Evolutionary conservation across 2,888 invertebrate genomes (phyloP), one percentile per base, ranked within the genome.

Genomic region (Chydorus sphaericus): DNA sequence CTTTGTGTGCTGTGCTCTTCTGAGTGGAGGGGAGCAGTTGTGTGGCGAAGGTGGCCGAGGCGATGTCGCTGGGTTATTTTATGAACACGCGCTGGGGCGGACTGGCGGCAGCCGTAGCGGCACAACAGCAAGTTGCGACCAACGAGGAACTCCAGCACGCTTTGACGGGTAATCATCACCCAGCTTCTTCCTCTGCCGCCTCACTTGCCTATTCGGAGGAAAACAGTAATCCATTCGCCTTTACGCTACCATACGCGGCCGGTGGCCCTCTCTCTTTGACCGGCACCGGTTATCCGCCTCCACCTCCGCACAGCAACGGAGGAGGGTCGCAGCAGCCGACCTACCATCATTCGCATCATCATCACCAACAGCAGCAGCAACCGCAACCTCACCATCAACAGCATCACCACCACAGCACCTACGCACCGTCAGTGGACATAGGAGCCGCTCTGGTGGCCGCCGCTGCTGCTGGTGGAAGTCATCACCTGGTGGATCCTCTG

Each of bases 61-160:
- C 57, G 57, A 57, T 57, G 57, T 57, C 57, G 44, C 52, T 57
- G 31, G 57, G 57, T 49, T 57, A 57, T 57, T 57, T 54, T 49
- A 55, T 55, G 55, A 55, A 48, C 55, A 48, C 57, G 48, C 54
- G 53, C 38, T 57, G 57, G 57, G 57, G 57, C 30, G 57, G 57
- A 54, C 53, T 57, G 44, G 53, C 57, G 29, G 49, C 54, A 51
- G 56, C 51, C 26, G 48, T 54, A 33, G 38, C 52, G 33, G 37
- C 28, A 29, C 37, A 49, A 23, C 26, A 31, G 28, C n/a, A n/a
- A n/a, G n/a, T n/a, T n/a, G 33, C 33, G 28, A 29, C 39, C 37
- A 39, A 38, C 37, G 29, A 52, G 23, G 52, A 52, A 52, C 23
- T 52, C 33, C n/a, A n/a, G n/a, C 29, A 52, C 23, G 52, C 52